Conservation (phyloP, 2,888 invertebrate species). For the Dicyrtoma fusca region DNA sequence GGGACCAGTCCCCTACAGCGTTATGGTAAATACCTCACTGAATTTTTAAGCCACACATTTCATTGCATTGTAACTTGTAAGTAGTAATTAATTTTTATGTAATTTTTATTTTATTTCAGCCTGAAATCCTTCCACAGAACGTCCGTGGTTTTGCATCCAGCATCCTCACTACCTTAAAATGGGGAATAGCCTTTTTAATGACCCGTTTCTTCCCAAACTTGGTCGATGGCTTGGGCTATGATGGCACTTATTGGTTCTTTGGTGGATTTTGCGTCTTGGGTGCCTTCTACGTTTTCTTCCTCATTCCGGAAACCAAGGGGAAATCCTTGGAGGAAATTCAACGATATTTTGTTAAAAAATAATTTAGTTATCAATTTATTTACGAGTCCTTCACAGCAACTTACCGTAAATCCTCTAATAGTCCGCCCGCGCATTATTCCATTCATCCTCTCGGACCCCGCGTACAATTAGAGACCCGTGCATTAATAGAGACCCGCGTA, state of each 20-base stretch:
- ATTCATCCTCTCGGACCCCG: too few species aligned
- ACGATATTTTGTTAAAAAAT: neutral
- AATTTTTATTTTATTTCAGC: neutral
- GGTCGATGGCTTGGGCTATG: neutral
- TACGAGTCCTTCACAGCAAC: too few species aligned
- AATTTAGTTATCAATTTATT: too few species aligned
- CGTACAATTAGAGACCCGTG: too few species aligned
- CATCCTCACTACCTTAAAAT: neutral
- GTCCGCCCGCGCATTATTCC: too few species aligned
- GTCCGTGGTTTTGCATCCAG: neutral
- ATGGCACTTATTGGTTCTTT: slow-evolving; percentile 2
- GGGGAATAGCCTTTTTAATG: slow-evolving; percentile 2
- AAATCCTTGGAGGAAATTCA: slow-evolving; percentile 7
- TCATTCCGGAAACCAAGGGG: slow-evolving; percentile 3
- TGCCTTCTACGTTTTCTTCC: neutral
- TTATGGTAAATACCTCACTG: neutral
- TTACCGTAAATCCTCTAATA: too few species aligned
- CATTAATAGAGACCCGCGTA: too few species aligned
- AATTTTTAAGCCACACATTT: too few species aligned
- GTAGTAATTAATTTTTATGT: too few species aligned
- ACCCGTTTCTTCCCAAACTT: neutral
- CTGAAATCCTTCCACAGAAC: neutral
- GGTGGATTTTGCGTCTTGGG: neutral
- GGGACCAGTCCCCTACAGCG: neutral
- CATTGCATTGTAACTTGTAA: too few species aligned